Conservation (phyloP, 2,113 vertebrate species). For the Nerophis lumbriciformis region DNA sequence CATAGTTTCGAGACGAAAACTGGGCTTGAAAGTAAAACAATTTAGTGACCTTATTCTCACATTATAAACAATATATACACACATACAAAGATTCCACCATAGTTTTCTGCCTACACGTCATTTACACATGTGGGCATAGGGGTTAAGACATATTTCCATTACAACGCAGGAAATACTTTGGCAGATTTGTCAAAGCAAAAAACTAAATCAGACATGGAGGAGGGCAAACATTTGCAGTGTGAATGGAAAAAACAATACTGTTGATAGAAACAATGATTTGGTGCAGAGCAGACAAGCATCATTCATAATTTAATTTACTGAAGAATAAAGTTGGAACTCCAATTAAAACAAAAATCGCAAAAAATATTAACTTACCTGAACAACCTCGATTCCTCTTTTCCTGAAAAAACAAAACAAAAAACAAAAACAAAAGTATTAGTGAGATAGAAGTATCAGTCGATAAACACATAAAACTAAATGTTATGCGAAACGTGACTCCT, state of each 20-base stretch:
- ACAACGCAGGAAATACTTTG: slow-evolving; percentile 3
- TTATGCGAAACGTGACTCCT: too few species aligned
- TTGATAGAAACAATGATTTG: neutral
- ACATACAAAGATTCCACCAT: neutral
- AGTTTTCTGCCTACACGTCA: neutral
- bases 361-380: slow-evolving; percentile 81
- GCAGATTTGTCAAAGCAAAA: slow-evolving; percentile 2
- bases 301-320: too few species aligned
- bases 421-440: slow-evolving; percentile 4
- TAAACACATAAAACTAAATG: neutral
- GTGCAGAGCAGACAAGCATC: neutral
- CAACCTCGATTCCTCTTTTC: slow-evolving; percentile 94
- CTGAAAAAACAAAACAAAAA: slow-evolving; percentile 70
- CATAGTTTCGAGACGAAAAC: neutral
- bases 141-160: slow-evolving; percentile 19
- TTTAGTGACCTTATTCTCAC: too few species aligned
- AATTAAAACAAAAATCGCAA: neutral
- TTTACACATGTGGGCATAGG: slow-evolving; percentile 7
- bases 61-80: too few species aligned
- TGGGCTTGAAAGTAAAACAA: too few species aligned
- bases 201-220: slow-evolving; percentile 6
- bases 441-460: slow-evolving; percentile 32
- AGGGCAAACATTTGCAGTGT: slow-evolving; percentile 1
- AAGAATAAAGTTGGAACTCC: neutral
- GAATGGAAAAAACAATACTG: neutral